Evolutionary conservation across 2,797 vertebrate species (phyloP), one percentile per base, ranked within the genome.

Genomic region (Sebastes kiyomatsui): DNA sequence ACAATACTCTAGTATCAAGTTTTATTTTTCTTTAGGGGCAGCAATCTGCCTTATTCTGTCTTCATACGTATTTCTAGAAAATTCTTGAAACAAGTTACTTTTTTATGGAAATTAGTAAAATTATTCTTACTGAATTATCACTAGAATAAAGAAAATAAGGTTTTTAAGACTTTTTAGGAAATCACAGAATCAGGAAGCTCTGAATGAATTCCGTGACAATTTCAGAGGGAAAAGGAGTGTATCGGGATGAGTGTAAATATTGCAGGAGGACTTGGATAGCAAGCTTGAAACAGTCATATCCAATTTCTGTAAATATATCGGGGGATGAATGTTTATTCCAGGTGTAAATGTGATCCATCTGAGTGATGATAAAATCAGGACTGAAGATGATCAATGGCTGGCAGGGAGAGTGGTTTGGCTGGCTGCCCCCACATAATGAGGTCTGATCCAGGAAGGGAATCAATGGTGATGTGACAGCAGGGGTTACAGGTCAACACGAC

Each of bases 401-500:
- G 59, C 30, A 46, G 12, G n/a, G n/a, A 7, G 4, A 75, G 75
- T 46, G 58, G 87, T 72, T 42, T 12, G 23, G 23, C 62, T 65
- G 58, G 18, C 76, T 78, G 60, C 64, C 75, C 85, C 77, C 89
- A 91, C 93, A 90, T 94, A 91, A 89, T 59, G 79, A 87, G 81
- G 78, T 90, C 90, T 88, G 87, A 95, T 94, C 92, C 94, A 94
- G 94, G 91, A 93, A 83, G 88, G 81, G 90, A 94, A 96, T 95
- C 94, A 82, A 94, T 93, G 91, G 85, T 82, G 81, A 90, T 93
- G 85, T 94, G 94, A 92, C 87, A 88, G 89, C 88, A 52, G 85
- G 78, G 91, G 93, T 91, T 61, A 88, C 85, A 92, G 94, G 92
- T 93, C 93, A 91, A 88, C 78, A 60, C 42, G 69, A 93, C 87